Percentiles rank a stretch among this genome's conserved stretches.
These are phyloP conservation scores for rabbit (Oryctolagus cuniculus) DNA, from an alignment of 2,113 vertebrate genomes.

Conservation along the genomic window mOryCun1.1 NC_091442.1:79996501-79997000, in stretches of 20 bases:
- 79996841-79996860: constrained; percentile 32
- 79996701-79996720: constrained; percentile 67
- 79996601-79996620: constrained; percentile 81
- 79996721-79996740: constrained; percentile 61
- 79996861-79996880: constrained; percentile 49
- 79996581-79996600: constrained; percentile 82
- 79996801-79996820: constrained; percentile 55
- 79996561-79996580: constrained; percentile 77
- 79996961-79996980: not conserved
- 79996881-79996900: constrained; percentile 36
- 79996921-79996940: not conserved
- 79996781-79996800: constrained; percentile 19
- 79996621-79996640: constrained; percentile 79
- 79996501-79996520: constrained; percentile 78
- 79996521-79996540: constrained; percentile 61
- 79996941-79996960: constrained; percentile 14
- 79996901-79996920: constrained; percentile 4
- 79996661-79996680: constrained; percentile 54
- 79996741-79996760: constrained; percentile 63
- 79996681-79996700: constrained; percentile 72
- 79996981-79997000: constrained; percentile 28
- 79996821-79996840: constrained; percentile 34
- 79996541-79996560: constrained; percentile 78
- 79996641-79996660: constrained; percentile 78
- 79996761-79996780: constrained; percentile 70